These are phyloP conservation scores for Podiceps cristatus DNA, from an alignment of 2,113 vertebrate genomes.

Conservation along the genomic window DNA sequence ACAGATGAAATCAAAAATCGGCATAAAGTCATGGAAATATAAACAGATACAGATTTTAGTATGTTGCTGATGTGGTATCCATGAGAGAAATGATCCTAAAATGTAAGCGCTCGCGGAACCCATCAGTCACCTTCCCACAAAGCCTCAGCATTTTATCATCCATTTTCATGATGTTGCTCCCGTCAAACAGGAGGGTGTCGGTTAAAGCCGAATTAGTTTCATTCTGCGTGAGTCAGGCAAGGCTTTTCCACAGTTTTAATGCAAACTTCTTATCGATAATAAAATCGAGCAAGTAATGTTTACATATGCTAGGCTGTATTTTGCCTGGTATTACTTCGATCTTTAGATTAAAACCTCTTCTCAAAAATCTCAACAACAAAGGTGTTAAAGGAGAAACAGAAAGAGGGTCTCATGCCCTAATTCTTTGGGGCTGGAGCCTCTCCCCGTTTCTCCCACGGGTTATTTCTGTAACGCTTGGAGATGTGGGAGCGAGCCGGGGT, in stretches of 20 bases:
- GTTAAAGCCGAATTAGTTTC: background rate
- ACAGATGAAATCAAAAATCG: background rate
- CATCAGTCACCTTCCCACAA: background rate
- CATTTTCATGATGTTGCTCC: background rate
- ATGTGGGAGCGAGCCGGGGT: background rate
- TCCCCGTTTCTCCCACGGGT: rapidly evolving
- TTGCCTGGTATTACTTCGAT: background rate
- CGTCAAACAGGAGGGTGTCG: background rate
- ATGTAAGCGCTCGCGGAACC: rapidly evolving
- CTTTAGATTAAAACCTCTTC: background rate
- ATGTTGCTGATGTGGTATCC: background rate
- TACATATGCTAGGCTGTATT: background rate
- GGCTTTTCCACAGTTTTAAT: background rate
- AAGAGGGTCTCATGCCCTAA: background rate
- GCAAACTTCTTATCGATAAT: background rate
- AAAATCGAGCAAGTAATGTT: background rate
- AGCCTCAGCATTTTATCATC: background rate
- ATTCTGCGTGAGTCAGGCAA: background rate
- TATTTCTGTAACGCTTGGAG: background rate
- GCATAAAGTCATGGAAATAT: background rate
- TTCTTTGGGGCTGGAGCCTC: background rate
- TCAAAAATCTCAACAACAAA: background rate
- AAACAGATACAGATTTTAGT: background rate
- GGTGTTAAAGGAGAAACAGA: background rate
- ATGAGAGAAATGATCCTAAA: background rate